Base-by-base conservation (phyloP, 2,797 vertebrate species). In the Acropternis orthonyx region DNA sequence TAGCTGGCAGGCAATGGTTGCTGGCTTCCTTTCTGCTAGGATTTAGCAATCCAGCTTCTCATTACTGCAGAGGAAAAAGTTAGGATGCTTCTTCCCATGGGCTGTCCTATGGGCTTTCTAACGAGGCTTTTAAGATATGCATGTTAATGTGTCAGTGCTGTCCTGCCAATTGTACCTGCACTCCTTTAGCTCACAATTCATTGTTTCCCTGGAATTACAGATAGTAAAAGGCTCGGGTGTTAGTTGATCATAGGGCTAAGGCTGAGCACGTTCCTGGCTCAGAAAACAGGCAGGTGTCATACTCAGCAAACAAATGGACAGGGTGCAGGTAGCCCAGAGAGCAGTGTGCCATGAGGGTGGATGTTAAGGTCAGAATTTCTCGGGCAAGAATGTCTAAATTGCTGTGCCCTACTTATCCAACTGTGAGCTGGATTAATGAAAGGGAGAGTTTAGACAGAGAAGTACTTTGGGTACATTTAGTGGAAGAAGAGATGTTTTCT, bases 391-490 rank as follows among this genome's bases (percentile, higher is more conserved):
- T 93, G 61, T 88, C 82, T 83, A 18, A 95, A 92, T 95, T 93
- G 87, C 82, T 41, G 3, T 96, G 88, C 75, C 96, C 93, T 93
- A 89, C 89, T 95, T 96, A 91, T 2, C 88, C 75, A 55, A 23
- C 69, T 93, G 87, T 72, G 91, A 92, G 93, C 89, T 93, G 92
- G 59, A 66, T 88, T 91, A 92, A 88, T 88, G 89, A 94, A 96
- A 75, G 67, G 69, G 63, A 91, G 78, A 88, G 86, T 95, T 96
- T 68, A 82, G 80, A 30, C 58, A 58, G 81, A 71, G 54, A 55
- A 78, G 86, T 91, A 62, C 82, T 91, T 92, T 23, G 68, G 71
- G 55, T 82, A 49, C 88, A 85, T 69, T 89, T 74, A 92, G 63
- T 81, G 34, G n/a, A 34, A 84, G 92, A 90, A 73, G 79, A 81